Evolutionary conservation across 2,888 invertebrate genomes (phyloP).

Genomic region (Drosophila setosimentum): DNA sequence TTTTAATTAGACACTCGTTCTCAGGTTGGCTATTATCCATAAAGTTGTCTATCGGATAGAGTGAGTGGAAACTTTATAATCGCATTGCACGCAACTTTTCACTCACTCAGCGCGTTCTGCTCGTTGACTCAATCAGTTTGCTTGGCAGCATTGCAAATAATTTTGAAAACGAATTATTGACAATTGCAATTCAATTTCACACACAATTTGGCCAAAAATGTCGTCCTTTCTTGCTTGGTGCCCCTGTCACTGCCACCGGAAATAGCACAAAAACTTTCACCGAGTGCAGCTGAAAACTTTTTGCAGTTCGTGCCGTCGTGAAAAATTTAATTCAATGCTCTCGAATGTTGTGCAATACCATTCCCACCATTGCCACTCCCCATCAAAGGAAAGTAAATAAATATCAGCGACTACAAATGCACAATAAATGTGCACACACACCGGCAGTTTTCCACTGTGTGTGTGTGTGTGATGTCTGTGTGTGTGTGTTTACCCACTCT

Average conservation of each 20-base stretch:
- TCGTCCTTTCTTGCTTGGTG: conserved; percentile 45
- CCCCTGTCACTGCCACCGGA: conserved; percentile 58
- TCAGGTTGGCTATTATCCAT: conserved; percentile 18
- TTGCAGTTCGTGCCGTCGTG: conserved; percentile 63
- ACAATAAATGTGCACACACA: conserved; percentile 50
- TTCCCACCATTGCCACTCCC: fast-evolving
- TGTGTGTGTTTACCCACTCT: conserved; percentile 34
- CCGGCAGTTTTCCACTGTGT: conserved; percentile 30
- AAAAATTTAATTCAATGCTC: conserved; percentile 74
- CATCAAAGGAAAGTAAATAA: conserved; percentile 66
- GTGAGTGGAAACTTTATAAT: conserved; percentile 52
- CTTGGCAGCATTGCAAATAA: conserved; percentile 55
- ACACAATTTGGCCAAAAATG: conserved; percentile 77
- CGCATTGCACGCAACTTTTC: conserved; percentile 59
- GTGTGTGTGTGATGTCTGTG: conserved; percentile 18
- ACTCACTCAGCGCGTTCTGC: conserved; percentile 32
- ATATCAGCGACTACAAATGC: conserved; percentile 59
- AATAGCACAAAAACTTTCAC: conserved; percentile 62
- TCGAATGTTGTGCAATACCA: conserved; percentile 33
- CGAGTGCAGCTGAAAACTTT: conserved; percentile 62
- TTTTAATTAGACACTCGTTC: conserved; percentile 60
- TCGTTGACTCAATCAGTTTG: conserved; percentile 69
- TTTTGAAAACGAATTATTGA: conserved; percentile 76
- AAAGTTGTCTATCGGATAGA: conserved; percentile 15
- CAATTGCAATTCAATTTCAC: conserved; percentile 79